Evolutionary conservation across 2,113 vertebrate species (phyloP), one percentile per base, ranked within the genome.

Genomic region (Bufo gargarizans): DNA sequence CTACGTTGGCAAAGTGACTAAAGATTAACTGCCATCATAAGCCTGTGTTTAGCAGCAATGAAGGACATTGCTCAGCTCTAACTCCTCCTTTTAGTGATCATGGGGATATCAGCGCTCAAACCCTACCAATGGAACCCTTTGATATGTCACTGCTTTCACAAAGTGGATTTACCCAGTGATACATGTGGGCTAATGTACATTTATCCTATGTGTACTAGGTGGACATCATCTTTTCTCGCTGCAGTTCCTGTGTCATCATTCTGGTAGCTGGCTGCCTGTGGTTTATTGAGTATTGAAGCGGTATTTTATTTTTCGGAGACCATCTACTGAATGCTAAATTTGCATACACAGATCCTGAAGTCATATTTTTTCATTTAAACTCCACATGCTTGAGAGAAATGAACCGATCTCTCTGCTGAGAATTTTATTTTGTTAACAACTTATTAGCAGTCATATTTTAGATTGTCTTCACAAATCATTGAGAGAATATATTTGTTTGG

Each of bases 381-480:
- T 86, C 74, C 58, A 86, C 74, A 78, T 86, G 56, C 56, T 53
- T 78, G 43, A 78, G n/a, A 65, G 33, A 78, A 77, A 86, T 50
- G 85, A 79, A 17, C 74, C 12, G 47, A 77, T 77, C 58, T 67
- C 14, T 86, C 59, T 33, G 85, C 49, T 12, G 47, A 79, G 85
- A 61, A 53, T 78, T 67, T 78, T 77, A 50, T 86, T 76, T 86
- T 78, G 85, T 77, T 79, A 79, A 58, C 47, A 86, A 86, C 76
- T 65, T 86, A 86, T 79, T 86, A 86, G 76, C n/a, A 86, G 76
- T 79, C 59, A 79, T 67, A 86, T 78, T 86, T 78, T 86, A 86
- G 78, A 86, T 63, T 86, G 85, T 79, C 85, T 79, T 33, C 79
- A 86, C 74, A 79, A 86, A 86, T 86, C 59, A 86, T 53, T 86